Conservation (phyloP, 2,113 vertebrate genomes). For the Chrysochloris asiatica region DNA sequence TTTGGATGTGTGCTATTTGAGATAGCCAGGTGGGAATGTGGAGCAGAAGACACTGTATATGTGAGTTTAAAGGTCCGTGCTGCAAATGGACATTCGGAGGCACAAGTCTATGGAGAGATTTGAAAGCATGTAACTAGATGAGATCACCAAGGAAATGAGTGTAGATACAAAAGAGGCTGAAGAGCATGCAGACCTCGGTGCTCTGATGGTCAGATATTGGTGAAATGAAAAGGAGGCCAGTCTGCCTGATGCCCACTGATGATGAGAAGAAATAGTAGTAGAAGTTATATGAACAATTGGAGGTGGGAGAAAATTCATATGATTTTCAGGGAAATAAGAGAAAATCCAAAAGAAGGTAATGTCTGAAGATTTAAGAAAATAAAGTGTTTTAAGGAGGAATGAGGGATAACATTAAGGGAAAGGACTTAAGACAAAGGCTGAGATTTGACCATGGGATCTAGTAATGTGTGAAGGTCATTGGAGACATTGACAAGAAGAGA, state of each 20-base stretch:
- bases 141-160: background rate
- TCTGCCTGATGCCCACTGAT: background rate
- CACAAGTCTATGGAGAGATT: background rate
- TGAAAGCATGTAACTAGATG: background rate
- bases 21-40: background rate
- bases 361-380: background rate
- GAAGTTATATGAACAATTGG: background rate
- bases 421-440: background rate
- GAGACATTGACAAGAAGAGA: background rate
- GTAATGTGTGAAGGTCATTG: background rate
- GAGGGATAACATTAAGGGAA: background rate
- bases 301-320: background rate
- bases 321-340: background rate
- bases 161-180: background rate
- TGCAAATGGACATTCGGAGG: background rate
- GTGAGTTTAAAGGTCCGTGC: background rate
- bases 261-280: background rate
- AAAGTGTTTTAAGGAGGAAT: too few species aligned
- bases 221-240: background rate
- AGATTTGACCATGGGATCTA: background rate
- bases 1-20: background rate
- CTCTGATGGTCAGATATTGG: background rate
- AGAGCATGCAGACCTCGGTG: background rate
- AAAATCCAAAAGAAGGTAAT: background rate
- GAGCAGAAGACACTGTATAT: background rate